phyloP scores from a whole-genome alignment of 2,888 invertebrate genomes.

The Willowsia nigromaculata region DNA sequence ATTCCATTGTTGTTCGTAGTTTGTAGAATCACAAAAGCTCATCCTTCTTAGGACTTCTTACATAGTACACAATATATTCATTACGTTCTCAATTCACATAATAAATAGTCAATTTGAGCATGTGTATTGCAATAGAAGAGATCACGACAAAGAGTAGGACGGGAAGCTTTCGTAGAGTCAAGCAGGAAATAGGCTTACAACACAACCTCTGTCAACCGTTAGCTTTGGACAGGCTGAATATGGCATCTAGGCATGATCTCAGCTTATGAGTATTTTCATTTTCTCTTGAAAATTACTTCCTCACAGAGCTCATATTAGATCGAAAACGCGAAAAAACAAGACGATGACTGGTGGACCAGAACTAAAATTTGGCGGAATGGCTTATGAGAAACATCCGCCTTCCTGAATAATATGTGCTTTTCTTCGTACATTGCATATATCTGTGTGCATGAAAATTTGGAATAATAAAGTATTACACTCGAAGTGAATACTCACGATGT shows the following conservation, averaged over 20 bases:
- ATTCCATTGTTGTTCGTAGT: conserved; percentile 13
- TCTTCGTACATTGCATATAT: not conserved
- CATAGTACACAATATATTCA: not conserved
- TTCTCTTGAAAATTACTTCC: conserved; percentile 24
- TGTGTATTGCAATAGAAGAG: not conserved
- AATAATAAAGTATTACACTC: no score
- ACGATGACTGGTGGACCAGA: not conserved
- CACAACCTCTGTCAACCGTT: not conserved
- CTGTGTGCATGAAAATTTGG: no score
- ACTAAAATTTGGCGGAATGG: conserved; percentile 3
- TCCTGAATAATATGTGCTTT: not conserved
- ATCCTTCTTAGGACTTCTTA: not conserved
- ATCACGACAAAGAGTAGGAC: not conserved
- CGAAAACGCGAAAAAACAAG: not conserved
- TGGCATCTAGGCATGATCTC: conserved; percentile 19
- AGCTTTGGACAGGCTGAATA: not conserved
- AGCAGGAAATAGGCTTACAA: not conserved
- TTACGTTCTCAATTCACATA: conserved; percentile 14
- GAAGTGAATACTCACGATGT: not conserved
- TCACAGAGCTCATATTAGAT: not conserved
- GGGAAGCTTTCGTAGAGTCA: not conserved
- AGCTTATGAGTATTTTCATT: conserved; percentile 50
- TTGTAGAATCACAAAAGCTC: not conserved
- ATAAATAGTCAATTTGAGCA: conserved; percentile 26
- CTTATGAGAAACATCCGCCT: not conserved